Conservation (phyloP, 2,888 invertebrate species). For the Heliconius ethilla region DNA sequence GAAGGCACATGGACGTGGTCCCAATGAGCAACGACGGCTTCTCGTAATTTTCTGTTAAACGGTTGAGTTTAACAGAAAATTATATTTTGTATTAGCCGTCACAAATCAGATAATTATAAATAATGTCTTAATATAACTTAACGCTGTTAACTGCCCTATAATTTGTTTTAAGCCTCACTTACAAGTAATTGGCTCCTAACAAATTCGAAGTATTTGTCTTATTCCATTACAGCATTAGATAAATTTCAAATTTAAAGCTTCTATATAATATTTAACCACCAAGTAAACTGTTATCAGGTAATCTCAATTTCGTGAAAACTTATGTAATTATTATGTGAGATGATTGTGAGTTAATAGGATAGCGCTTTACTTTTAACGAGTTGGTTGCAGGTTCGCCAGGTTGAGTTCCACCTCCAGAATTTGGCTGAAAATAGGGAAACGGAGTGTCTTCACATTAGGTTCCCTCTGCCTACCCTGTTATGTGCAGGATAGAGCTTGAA, state of each 20-base stretch:
- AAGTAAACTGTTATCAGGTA: slow-evolving; percentile 16
- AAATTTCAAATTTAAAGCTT: slow-evolving; percentile 39
- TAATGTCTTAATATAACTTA: slow-evolving; percentile 41
- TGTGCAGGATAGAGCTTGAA: no score
- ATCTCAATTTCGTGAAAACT: neutral
- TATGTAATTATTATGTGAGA: no score
- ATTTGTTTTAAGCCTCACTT: slow-evolving; percentile 40
- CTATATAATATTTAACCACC: slow-evolving; percentile 23
- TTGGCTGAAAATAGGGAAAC: no score
- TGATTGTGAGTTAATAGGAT: no score
- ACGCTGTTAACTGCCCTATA: slow-evolving; percentile 39
- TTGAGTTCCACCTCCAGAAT: no score
- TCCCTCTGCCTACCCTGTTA: no score
- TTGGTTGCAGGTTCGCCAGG: neutral
- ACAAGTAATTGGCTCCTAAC: slow-evolving; percentile 41
- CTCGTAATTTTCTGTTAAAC: no score
- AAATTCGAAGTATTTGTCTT: slow-evolving; percentile 51
- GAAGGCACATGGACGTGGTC: no score
- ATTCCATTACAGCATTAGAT: slow-evolving; percentile 45
- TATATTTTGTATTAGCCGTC: neutral
- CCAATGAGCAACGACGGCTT: no score
- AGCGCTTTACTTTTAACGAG: no score
- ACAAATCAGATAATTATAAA: slow-evolving; percentile 29
- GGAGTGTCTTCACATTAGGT: no score
- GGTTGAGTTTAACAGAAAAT: neutral